Percentiles rank a stretch among this genome's conserved stretches.
phyloP scores from a whole-genome alignment of 2,113 vertebrate genomes.

The Opisthocomus hoazin region DNA sequence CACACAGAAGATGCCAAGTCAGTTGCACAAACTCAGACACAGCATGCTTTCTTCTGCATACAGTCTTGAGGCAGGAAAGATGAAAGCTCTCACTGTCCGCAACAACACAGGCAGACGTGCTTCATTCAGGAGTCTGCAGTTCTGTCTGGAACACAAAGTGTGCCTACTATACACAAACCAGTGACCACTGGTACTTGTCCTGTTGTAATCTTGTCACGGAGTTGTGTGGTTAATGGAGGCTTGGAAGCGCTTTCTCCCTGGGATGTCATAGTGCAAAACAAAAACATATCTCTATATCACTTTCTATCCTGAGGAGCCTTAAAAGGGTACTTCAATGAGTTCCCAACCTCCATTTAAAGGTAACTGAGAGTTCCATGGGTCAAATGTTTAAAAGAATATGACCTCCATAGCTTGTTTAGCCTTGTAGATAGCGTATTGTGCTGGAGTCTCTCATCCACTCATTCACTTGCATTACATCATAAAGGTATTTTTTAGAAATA shows the following conservation, averaged over 20 bases:
- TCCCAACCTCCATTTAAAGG: neutral
- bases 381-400: slow-evolving; percentile 11
- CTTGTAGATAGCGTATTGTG: neutral
- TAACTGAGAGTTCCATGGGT: neutral
- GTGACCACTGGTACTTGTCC: neutral
- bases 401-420: neutral
- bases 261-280: neutral
- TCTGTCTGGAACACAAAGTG: neutral
- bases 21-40: neutral
- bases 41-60: neutral
- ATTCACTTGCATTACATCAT: slow-evolving; percentile 17
- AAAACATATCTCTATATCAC: neutral
- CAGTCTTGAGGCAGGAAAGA: neutral
- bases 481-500: slow-evolving; percentile 48
- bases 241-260: neutral
- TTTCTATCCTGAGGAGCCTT: neutral
- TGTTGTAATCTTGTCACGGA: neutral
- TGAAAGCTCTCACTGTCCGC: neutral
- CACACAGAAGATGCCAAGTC: neutral
- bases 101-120: rapidly evolving
- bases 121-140: neutral
- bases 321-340: neutral
- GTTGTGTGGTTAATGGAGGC: neutral
- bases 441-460: slow-evolving; percentile 33
- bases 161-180: neutral